phyloP scores from a whole-genome alignment of 2,113 vertebrate species.

The Electrona antarctica region DNA sequence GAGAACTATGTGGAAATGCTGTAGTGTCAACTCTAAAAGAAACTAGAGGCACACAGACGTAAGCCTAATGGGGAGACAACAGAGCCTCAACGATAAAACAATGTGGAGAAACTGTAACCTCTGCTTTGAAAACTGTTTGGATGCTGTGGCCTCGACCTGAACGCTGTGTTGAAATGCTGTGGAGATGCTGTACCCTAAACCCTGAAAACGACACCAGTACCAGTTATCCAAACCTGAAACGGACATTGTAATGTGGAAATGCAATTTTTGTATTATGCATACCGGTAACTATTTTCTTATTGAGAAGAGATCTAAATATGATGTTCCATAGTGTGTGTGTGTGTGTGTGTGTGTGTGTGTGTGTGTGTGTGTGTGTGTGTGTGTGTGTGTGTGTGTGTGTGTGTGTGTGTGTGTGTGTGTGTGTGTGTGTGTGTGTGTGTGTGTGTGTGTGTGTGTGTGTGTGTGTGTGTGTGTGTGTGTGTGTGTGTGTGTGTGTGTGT shows the following conservation, averaged over 20 bases:
- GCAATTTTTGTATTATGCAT: slow-evolving; percentile 12
- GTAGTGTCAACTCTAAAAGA: slow-evolving; percentile 62
- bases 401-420: slow-evolving; percentile 10
- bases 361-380: slow-evolving; percentile 3
- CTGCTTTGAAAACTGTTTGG: background rate
- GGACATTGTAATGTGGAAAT: slow-evolving; percentile 6
- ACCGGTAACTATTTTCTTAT: slow-evolving; percentile 17
- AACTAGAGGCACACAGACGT: no score
- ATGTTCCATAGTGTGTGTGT: background rate
- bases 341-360: slow-evolving; percentile 1
- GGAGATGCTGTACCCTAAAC: slow-evolving; percentile 36
- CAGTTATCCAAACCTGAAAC: slow-evolving; percentile 28
- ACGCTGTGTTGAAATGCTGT: background rate
- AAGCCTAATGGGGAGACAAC: background rate
- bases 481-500: slow-evolving; percentile 6
- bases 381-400: background rate
- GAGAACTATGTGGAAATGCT: slow-evolving; percentile 97
- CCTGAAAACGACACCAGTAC: slow-evolving; percentile 25
- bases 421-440: background rate
- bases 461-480: background rate
- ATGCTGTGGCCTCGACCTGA: background rate
- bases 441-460: slow-evolving; percentile 1
- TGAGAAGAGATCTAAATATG: slow-evolving; percentile 8
- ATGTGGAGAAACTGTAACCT: background rate
- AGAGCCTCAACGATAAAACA: background rate